A percentile compares a stretch with the other conserved stretches of the same genome.
Conservation (phyloP, 37 sponge, comb jelly and placozoan species). For the Corticium candelabrum region DNA sequence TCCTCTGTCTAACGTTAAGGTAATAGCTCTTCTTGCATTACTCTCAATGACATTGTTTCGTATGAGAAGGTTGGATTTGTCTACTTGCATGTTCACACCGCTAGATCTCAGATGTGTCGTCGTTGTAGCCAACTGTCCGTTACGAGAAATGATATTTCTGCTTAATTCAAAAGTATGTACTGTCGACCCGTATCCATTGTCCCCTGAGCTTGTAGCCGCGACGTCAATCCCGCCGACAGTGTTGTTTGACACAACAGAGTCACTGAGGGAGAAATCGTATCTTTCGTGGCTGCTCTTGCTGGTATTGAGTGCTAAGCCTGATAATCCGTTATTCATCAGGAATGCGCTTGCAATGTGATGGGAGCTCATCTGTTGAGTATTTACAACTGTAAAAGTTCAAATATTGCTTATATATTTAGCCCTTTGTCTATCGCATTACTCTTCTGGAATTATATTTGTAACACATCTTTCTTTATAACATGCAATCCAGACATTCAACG, state of each 20-base stretch:
- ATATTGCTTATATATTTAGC: too few relatives aligned
- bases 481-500: too few relatives aligned
- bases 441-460: too few relatives aligned
- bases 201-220: not conserved
- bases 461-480: too few relatives aligned
- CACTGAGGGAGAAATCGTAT: not conserved
- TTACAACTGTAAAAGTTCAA: too few relatives aligned
- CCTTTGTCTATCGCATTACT: too few relatives aligned
- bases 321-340: too few relatives aligned
- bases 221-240: not conserved
- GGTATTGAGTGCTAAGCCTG: not conserved
- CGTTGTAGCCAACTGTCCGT: not conserved
- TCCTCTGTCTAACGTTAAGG: not conserved
- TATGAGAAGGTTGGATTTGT: not conserved
- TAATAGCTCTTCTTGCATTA: not conserved
- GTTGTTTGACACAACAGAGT: not conserved
- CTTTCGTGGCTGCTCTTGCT: not conserved
- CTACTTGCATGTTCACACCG: not conserved
- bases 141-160: not conserved
- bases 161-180: not conserved
- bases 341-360: too few relatives aligned
- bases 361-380: too few relatives aligned
- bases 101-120: not conserved
- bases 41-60: not conserved
- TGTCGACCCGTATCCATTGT: not conserved